phyloP scores from a whole-genome alignment of 1,140 invertebrate genomes.

The Metopolophium dirhodum region DNA sequence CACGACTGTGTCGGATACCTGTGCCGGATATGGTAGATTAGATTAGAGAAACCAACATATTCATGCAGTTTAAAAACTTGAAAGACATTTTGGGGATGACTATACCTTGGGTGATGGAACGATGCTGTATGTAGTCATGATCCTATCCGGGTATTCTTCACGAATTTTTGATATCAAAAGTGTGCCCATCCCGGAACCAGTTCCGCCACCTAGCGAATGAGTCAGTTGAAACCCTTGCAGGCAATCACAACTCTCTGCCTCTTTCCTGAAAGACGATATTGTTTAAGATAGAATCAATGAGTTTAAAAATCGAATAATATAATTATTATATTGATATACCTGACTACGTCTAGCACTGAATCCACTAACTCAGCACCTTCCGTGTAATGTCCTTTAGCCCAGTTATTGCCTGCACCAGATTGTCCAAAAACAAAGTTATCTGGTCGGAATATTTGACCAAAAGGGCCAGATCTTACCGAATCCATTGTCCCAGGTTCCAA shows the following conservation, averaged over 20 bases:
- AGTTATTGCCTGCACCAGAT: not conserved
- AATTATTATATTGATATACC: conserved; percentile 67
- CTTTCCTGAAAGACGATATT: conserved; percentile 64
- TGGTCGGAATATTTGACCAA: conserved; percentile 71
- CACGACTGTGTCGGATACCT: not conserved
- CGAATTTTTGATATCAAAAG: conserved; percentile 67
- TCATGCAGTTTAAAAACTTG: not conserved
- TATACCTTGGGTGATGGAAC: conserved; percentile 63
- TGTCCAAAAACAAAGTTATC: not conserved
- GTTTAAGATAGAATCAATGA: not conserved
- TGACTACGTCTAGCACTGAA: conserved; percentile 69
- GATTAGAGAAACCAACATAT: not conserved
- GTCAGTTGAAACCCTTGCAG: conserved; percentile 66
- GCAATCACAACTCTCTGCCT: conserved; percentile 68
- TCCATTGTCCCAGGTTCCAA: conserved; percentile 65
- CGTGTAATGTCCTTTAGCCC: conserved; percentile 69
- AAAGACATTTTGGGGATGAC: not conserved
- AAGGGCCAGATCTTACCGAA: conserved; percentile 70
- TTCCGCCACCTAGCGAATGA: conserved; percentile 72
- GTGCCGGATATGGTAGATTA: not conserved
- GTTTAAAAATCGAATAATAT: not conserved
- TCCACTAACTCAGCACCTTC: conserved; percentile 81
- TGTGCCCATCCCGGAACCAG: conserved; percentile 70
- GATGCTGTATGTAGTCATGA: conserved; percentile 72
- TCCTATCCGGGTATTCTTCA: conserved; percentile 68